Evolutionary conservation across 1,140 invertebrate species (phyloP).

Genomic region (Copidosoma floridanum): DNA sequence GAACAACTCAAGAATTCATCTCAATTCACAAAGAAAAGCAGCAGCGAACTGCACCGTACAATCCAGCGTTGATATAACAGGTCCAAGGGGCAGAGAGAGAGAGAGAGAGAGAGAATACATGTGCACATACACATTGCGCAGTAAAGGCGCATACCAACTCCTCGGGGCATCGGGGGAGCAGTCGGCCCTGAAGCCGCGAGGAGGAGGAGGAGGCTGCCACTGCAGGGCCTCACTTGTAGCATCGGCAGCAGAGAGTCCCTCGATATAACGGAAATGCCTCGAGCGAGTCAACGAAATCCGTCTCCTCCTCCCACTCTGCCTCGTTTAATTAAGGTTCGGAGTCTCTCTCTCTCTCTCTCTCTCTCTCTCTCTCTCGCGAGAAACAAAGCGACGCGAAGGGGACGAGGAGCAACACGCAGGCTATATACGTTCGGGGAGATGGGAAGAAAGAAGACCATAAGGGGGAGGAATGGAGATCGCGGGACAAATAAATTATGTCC

Average conservation of each 20-base stretch:
- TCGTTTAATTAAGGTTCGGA: too few species aligned
- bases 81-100: neutral
- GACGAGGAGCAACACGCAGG: too few species aligned
- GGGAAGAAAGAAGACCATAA: too few species aligned
- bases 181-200: neutral
- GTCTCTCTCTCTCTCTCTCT: neutral
- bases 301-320: neutral
- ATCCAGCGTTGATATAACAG: too few species aligned
- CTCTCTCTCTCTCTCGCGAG: conserved; percentile 9
- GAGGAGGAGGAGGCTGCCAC: too few species aligned
- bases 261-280: conserved; percentile 32
- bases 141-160: neutral
- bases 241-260: conserved; percentile 8
- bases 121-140: neutral
- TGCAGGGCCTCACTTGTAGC: neutral
- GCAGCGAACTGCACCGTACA: neutral
- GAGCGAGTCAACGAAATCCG: conserved; percentile 22
- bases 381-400: conserved; percentile 29
- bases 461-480: too few species aligned
- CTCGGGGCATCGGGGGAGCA: conserved; percentile 15
- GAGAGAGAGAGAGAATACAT: too few species aligned
- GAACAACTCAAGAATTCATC: too few species aligned
- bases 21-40: too few species aligned
- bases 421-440: too few species aligned
- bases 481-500: too few species aligned